Evolutionary conservation across 2,888 invertebrate species (phyloP).

Genomic region (Cetonia aurata): DNA sequence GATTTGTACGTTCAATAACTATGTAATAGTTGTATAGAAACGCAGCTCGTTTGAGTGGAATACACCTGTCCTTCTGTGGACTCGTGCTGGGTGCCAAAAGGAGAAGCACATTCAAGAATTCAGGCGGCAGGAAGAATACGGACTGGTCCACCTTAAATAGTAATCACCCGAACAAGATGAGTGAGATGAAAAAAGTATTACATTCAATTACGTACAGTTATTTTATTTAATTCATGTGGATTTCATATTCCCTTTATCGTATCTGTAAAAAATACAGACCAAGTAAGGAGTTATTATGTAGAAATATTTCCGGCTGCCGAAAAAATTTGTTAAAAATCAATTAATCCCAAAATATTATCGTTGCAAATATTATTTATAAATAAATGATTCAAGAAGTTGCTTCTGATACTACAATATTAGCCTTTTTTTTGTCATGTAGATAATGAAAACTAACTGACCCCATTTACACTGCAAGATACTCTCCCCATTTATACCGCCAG

Average conservation of each 20-base stretch:
- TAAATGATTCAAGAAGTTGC: no score
- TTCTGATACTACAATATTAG: no score
- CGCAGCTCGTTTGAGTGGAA: constrained; percentile 35
- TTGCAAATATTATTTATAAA: no score
- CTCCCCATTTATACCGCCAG: no score
- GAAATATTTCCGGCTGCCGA: neutral
- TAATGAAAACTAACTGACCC: no score
- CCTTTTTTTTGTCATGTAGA: no score
- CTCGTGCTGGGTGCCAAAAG: constrained; percentile 48
- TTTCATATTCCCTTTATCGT: constrained; percentile 20
- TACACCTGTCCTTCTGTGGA: constrained; percentile 45
- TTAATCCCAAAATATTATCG: no score
- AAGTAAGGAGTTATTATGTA: neutral
- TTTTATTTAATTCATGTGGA: constrained; percentile 20
- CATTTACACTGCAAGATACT: neutral
- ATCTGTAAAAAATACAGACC: constrained; percentile 4
- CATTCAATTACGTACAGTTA: constrained; percentile 4
- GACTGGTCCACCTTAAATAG: constrained; percentile 41
- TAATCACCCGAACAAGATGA: constrained; percentile 28
- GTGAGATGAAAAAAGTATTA: constrained; percentile 20
- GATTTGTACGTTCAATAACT: constrained; percentile 41
- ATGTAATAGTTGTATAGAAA: constrained; percentile 31
- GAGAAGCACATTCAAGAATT: constrained; percentile 36
- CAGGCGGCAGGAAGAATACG: constrained; percentile 33
- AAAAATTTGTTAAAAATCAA: no score